Conservation (phyloP, 1,140 invertebrate genomes). For the Tetranychus cinnabarinus region DNA sequence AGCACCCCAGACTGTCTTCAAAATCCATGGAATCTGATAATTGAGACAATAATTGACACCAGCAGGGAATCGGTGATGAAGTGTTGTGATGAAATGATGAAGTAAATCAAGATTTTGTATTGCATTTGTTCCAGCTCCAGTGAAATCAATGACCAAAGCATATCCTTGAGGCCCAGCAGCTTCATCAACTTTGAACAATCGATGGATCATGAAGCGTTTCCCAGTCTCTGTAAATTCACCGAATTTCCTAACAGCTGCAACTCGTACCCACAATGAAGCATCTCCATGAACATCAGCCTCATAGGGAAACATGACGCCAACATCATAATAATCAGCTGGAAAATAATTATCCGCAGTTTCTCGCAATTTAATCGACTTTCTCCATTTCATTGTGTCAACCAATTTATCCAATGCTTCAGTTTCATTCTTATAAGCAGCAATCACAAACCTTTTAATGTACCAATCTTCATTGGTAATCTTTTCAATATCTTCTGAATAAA, state of each 20-base stretch:
- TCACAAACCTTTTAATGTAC: constrained; percentile 9
- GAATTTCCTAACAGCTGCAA: constrained; percentile 1
- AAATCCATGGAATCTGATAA: constrained; percentile 4
- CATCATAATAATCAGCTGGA: constrained; percentile 1
- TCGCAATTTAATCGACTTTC: constrained; percentile 4
- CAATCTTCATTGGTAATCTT: constrained; percentile 10
- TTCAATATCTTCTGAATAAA: constrained; percentile 10
- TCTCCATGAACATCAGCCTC: neutral
- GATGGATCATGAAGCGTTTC: constrained; percentile 5
- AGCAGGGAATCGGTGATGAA: constrained; percentile 10
- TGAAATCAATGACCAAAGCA: constrained; percentile 8
- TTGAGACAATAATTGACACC: constrained; percentile 6
- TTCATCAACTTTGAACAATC: constrained; percentile 4
- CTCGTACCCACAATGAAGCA: constrained; percentile 2
- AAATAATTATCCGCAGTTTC: constrained; percentile 1
- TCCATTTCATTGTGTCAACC: constrained; percentile 6
- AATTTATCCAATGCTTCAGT: constrained; percentile 6
- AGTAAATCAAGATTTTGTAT: constrained; percentile 8
- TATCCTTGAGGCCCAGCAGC: constrained; percentile 3
- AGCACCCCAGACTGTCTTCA: constrained; percentile 2
- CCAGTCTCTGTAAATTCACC: neutral
- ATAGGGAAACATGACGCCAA: neutral
- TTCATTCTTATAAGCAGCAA: constrained; percentile 3
- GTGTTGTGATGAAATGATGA: constrained; percentile 6
- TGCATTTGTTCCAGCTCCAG: neutral